These are phyloP conservation scores for Anguilla megastoma DNA, from an alignment of 2,797 vertebrate species.

Conservation along the genomic window DNA sequence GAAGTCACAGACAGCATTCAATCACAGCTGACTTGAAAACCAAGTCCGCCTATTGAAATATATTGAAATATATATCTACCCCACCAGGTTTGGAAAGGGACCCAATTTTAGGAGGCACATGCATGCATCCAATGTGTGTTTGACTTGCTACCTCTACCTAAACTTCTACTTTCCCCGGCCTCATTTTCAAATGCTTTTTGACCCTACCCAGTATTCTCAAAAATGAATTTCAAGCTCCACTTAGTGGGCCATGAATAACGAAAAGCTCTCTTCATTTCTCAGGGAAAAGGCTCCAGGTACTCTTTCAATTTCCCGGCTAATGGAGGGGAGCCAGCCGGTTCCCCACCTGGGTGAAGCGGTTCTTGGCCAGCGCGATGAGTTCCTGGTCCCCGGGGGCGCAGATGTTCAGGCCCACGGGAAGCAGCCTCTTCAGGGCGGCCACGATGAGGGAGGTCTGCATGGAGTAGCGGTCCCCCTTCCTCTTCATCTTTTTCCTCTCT, in stretches of 20 bases:
- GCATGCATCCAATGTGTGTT: background rate
- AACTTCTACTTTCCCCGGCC: background rate
- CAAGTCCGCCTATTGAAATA: background rate
- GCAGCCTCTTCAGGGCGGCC: constrained; percentile 88
- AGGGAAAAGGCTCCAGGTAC: background rate
- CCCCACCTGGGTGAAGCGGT: constrained; percentile 85
- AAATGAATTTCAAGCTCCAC: constrained; percentile 12
- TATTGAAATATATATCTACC: background rate
- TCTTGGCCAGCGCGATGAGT: constrained; percentile 88
- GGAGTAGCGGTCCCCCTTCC: constrained; percentile 88
- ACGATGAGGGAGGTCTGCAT: constrained; percentile 95
- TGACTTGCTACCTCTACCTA: background rate
- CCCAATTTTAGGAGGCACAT: background rate
- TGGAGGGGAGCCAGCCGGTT: background rate
- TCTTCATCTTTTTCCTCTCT: constrained; percentile 93
- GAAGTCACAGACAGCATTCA: background rate
- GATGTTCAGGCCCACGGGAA: constrained; percentile 90
- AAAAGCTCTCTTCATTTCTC: background rate
- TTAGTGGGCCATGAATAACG: background rate
- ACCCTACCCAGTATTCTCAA: background rate
- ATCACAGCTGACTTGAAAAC: background rate
- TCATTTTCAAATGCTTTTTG: background rate
- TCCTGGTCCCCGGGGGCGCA: constrained; percentile 94
- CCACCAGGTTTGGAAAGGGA: background rate
- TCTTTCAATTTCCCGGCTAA: background rate